Conservation (phyloP, 1,140 invertebrate species). For the Penaeus vannamei region DNA sequence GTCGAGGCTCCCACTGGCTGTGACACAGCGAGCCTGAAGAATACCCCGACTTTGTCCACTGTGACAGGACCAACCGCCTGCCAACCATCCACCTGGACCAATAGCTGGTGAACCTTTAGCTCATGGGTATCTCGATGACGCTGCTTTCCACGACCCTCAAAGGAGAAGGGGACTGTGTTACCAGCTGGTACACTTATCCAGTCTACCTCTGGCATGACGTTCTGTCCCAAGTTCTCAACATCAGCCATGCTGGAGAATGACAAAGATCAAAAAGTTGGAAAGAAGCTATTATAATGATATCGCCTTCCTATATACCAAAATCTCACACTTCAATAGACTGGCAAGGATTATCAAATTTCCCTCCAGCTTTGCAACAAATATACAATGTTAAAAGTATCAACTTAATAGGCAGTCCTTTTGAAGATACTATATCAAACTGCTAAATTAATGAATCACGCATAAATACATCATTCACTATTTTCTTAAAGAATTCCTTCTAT, state of each 20-base stretch:
- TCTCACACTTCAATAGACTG: too few relatives aligned
- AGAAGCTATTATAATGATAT: too few relatives aligned
- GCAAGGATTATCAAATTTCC: too few relatives aligned
- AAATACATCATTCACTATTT: too few relatives aligned
- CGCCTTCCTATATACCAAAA: too few relatives aligned
- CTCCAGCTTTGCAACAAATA: too few relatives aligned
- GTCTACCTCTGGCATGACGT: constrained; percentile 29
- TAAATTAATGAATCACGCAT: too few relatives aligned
- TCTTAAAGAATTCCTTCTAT: too few relatives aligned
- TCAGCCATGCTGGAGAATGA: constrained; percentile 46
- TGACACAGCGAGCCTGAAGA: constrained; percentile 84
- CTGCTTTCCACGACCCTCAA: constrained; percentile 83
- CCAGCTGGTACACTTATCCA: constrained; percentile 82
- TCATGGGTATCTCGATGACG: constrained; percentile 86
- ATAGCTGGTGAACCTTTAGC: constrained; percentile 86
- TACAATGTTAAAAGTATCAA: too few relatives aligned
- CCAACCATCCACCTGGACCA: constrained; percentile 92
- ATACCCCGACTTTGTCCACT: constrained; percentile 95
- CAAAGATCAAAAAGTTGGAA: too few relatives aligned
- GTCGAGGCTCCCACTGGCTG: constrained; percentile 31
- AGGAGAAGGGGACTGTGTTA: constrained; percentile 85
- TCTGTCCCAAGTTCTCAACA: constrained; percentile 1
- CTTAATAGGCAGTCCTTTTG: too few relatives aligned
- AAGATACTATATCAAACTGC: too few relatives aligned
- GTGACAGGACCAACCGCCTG: constrained; percentile 87